phyloP scores from a whole-genome alignment of 64 coral and sea anemone genomes.

The Montipora foliosa region DNA sequence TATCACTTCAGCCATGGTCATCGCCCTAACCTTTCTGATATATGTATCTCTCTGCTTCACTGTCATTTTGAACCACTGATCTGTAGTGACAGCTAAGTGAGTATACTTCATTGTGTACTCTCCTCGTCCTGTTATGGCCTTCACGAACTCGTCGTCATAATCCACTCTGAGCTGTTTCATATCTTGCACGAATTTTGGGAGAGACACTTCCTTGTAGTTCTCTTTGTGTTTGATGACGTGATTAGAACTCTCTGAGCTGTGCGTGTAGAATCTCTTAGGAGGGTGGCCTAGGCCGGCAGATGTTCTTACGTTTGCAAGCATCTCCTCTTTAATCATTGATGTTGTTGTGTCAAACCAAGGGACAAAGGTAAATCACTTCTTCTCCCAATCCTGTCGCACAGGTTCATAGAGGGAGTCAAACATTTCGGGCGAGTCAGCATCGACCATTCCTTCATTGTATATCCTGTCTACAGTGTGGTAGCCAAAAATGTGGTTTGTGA shows the following conservation, averaged over 20 bases:
- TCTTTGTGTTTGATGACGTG: slow-evolving; percentile 36
- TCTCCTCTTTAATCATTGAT: slow-evolving; percentile 39
- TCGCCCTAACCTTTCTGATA: slow-evolving; percentile 30
- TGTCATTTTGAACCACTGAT: slow-evolving; percentile 72
- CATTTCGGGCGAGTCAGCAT: background rate
- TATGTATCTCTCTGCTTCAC: slow-evolving; percentile 68
- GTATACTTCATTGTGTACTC: slow-evolving; percentile 57
- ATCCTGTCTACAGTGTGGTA: slow-evolving; percentile 27
- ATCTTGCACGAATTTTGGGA: no score
- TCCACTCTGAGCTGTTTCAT: no score
- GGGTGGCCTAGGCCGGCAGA: slow-evolving; percentile 34
- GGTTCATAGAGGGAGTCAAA: background rate
- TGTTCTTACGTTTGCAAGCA: slow-evolving; percentile 52
- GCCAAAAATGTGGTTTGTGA: slow-evolving; percentile 61
- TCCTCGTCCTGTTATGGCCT: no score
- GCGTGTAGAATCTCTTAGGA: slow-evolving; percentile 66
- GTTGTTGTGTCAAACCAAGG: slow-evolving; percentile 45
- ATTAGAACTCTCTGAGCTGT: slow-evolving; percentile 63
- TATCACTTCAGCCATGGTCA: slow-evolving; percentile 61
- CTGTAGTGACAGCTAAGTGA: slow-evolving; percentile 52
- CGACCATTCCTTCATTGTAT: background rate
- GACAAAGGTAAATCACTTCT: slow-evolving; percentile 15
- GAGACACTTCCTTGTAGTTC: no score
- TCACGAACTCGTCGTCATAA: no score
- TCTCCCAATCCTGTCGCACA: background rate